Percentiles rank a stretch among this genome's conserved stretches.
Conservation (phyloP, 1,140 invertebrate genomes). For the Macrobrachium nipponense region DNA sequence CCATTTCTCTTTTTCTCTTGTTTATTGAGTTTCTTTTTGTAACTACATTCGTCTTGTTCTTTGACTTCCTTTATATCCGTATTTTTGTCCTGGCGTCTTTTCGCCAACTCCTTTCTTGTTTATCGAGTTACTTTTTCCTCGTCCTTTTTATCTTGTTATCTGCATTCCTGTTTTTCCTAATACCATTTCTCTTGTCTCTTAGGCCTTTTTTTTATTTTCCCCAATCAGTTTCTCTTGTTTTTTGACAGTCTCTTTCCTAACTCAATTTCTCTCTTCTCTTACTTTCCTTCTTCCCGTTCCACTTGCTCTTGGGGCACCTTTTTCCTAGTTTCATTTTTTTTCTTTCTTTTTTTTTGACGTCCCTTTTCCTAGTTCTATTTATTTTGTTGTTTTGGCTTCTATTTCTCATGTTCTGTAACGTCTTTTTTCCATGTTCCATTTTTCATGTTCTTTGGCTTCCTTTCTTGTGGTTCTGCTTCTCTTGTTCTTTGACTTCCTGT, state of each 20-base stretch:
- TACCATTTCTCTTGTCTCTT: background rate
- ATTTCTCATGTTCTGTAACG: background rate
- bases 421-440: too few relatives aligned
- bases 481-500: too few relatives aligned
- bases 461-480: too few relatives aligned
- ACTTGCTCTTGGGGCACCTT: background rate
- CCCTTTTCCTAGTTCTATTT: background rate
- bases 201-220: background rate
- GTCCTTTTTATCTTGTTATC: background rate
- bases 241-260: background rate
- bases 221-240: background rate
- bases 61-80: background rate
- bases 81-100: background rate
- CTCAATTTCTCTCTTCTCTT: background rate
- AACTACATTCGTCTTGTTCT: background rate
- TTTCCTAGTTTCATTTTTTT: background rate
- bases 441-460: too few relatives aligned
- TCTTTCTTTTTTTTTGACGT: background rate
- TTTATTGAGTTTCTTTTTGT: background rate
- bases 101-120: background rate
- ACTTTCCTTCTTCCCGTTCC: background rate
- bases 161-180: background rate
- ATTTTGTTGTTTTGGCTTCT: background rate
- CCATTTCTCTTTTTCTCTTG: conserved; percentile 3
- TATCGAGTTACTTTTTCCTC: too few relatives aligned